Evolutionary conservation across 2,797 vertebrate species (phyloP), one percentile per base, ranked within the genome.

Genomic region (Microctenopoma stevenorrisi): DNA sequence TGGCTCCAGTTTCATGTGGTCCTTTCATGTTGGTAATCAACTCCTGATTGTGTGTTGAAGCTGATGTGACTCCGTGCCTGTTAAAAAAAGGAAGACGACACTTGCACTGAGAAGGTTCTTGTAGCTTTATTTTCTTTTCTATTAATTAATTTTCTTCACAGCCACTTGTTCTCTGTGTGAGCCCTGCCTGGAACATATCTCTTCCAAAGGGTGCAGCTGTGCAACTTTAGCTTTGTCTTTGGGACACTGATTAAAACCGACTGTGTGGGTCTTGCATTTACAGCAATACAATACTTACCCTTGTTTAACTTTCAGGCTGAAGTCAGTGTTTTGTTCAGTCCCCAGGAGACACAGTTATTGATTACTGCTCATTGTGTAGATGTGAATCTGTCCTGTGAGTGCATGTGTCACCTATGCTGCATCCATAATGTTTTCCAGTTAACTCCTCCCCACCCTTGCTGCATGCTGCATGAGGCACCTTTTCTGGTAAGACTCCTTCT

Each of bases 361-460:
- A 59, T 43, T 11, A 42, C 30, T 65, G 76, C 63, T 64, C 74
- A 63, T 76, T 85, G 60, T 79, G 56, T 82, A 68, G 40, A 66
- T 80, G 61, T 86, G 48, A 76, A 68, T 74, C 76, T 85, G 68
- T 88, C 56, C 68, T 81, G 66, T 90, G 72, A 87, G 81, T 88
- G 90, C 86, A 90, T 72, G 88, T 90, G 74, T 93, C 88, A 93
- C 87, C 94, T 83, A 94, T 93, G 84, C 95, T 90, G 94, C 93
- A 82, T 93, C 86, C 95, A 18, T 96, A 93, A 93, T 97, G 93
- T 98, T 97, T 98, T 98, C 95, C 97, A 98, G 97, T 98, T 99
- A 98, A 97, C 92, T 91, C 91, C 93, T 93, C 91, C 94, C 94
- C 93, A 94, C 94, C 94, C 94, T 96, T 93, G 92, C 95, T 96